Evolutionary conservation across 2,797 vertebrate species (phyloP).

Genomic region (Acanthurus leucopareius): DNA sequence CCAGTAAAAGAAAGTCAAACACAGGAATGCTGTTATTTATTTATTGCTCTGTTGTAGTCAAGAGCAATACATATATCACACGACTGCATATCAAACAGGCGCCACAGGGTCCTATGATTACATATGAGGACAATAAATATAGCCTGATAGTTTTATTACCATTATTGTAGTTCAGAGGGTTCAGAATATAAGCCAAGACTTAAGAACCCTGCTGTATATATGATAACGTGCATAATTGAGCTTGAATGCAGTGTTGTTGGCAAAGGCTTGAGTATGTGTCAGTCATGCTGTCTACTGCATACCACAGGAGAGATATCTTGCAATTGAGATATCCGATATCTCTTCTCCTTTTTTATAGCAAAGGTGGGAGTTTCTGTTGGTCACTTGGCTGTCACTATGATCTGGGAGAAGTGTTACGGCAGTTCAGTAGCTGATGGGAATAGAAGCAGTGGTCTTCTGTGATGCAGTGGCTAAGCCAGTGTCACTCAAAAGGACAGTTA

Average conservation of each 20-base stretch:
- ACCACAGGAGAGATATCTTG: slow-evolving; percentile 46
- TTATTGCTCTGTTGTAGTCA: neutral
- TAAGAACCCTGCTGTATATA: neutral
- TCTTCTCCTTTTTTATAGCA: slow-evolving; percentile 30
- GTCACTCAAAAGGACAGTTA: slow-evolving; percentile 52
- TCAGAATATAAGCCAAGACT: neutral
- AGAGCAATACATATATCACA: neutral
- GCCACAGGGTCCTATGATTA: neutral
- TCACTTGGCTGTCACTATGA: slow-evolving; percentile 23
- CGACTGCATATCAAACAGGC: slow-evolving; percentile 8
- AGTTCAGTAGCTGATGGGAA: slow-evolving; percentile 48
- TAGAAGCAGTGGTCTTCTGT: slow-evolving; percentile 30
- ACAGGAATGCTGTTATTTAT: slow-evolving; percentile 32
- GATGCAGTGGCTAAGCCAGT: slow-evolving; percentile 39
- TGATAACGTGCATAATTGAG: neutral
- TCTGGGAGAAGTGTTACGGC: slow-evolving; percentile 6
- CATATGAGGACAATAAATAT: neutral
- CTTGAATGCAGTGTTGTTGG: slow-evolving; percentile 3
- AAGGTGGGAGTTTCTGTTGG: slow-evolving; percentile 44
- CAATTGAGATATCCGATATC: no score
- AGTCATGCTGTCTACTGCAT: slow-evolving; percentile 30
- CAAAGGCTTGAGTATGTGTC: slow-evolving; percentile 34
- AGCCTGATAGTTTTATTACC: neutral
- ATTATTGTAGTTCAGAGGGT: neutral
- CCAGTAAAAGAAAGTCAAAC: slow-evolving; percentile 51